Conservation (phyloP, 1,140 invertebrate genomes). For the Neodiprion pinetum region DNA sequence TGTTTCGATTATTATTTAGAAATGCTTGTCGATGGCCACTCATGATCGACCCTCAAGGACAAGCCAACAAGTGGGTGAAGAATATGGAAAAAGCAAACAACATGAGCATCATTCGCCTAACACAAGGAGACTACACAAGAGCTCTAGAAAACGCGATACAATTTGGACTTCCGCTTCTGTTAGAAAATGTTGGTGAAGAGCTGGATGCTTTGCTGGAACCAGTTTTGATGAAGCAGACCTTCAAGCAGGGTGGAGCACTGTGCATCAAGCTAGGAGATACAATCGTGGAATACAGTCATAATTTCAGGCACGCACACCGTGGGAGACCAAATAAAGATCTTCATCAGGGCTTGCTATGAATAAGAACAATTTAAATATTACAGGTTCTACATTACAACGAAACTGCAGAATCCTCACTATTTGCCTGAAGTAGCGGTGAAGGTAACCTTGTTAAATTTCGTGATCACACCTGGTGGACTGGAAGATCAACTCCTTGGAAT, state of each 20-base stretch:
- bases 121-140: constrained; percentile 83
- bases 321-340: not conserved
- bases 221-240: constrained; percentile 85
- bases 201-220: constrained; percentile 90
- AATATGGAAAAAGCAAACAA: constrained; percentile 91
- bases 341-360: not conserved
- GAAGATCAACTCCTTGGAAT: constrained; percentile 91
- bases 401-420: constrained; percentile 92
- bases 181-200: constrained; percentile 90
- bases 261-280: constrained; percentile 87
- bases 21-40: constrained; percentile 87
- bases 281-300: constrained; percentile 82
- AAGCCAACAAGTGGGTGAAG: constrained; percentile 95
- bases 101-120: constrained; percentile 81
- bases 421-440: constrained; percentile 91
- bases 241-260: constrained; percentile 83
- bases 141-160: constrained; percentile 92
- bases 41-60: constrained; percentile 94
- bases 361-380: constrained; percentile 35
- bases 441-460: constrained; percentile 93
- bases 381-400: constrained; percentile 95
- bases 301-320: constrained; percentile 73
- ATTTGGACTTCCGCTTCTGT: constrained; percentile 85
- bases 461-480: constrained; percentile 89
- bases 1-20: constrained; percentile 54